Conservation (phyloP, 2,113 vertebrate genomes). For the Alligator mississippiensis region DNA sequence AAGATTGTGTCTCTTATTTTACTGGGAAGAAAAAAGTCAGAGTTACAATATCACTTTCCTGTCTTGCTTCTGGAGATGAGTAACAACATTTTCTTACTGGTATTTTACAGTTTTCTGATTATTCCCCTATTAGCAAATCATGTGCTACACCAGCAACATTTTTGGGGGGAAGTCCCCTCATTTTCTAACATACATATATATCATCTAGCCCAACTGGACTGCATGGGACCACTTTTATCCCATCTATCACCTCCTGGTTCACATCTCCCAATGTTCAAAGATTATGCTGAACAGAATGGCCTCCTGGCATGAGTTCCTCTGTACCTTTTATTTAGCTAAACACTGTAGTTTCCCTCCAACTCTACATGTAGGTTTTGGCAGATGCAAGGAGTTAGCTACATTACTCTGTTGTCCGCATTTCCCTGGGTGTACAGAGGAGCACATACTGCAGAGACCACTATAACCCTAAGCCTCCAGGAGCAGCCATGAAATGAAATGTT, state of each 20-base stretch:
- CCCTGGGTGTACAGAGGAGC: background rate
- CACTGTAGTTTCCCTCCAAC: too few species aligned
- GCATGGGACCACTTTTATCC: background rate
- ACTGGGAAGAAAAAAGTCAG: background rate
- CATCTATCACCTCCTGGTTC: background rate
- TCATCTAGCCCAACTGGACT: background rate
- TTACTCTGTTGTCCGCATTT: background rate
- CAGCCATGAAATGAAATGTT: background rate
- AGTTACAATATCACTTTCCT: background rate
- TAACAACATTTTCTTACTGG: background rate
- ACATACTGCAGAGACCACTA: background rate
- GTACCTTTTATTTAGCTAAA: too few species aligned
- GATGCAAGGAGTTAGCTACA: background rate
- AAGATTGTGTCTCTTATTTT: background rate
- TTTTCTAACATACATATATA: background rate
- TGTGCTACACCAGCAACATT: background rate
- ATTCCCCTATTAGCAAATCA: background rate
- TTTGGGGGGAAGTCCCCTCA: background rate
- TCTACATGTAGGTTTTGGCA: too few species aligned
- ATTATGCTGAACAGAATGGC: too few species aligned
- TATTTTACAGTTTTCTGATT: background rate
- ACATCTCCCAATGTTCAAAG: background rate
- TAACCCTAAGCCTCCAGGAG: background rate
- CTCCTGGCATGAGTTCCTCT: too few species aligned
- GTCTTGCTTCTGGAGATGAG: background rate